These are phyloP conservation scores for Neogobius melanostomus DNA, from an alignment of 2,113 vertebrate genomes.

Conservation along the genomic window DNA sequence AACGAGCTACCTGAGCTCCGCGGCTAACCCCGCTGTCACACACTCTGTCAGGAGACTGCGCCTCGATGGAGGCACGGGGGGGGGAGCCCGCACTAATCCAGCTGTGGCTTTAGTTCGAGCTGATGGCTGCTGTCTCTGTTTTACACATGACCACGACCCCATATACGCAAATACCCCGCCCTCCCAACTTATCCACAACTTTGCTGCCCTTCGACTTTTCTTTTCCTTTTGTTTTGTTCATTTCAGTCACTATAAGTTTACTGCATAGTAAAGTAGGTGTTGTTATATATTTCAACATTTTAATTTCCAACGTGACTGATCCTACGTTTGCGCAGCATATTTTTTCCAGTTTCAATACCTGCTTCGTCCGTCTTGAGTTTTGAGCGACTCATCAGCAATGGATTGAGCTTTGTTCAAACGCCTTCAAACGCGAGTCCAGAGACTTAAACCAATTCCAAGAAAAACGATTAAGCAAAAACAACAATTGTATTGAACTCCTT, in stretches of 20 bases:
- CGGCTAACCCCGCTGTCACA: slow-evolving; percentile 73
- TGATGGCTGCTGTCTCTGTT: slow-evolving; percentile 20
- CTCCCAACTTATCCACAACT: no score
- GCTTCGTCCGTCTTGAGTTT: neutral
- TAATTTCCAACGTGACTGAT: neutral
- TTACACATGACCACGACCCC: neutral
- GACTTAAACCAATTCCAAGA: no score
- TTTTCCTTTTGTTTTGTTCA: neutral
- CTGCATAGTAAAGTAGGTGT: neutral
- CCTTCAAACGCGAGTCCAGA: neutral
- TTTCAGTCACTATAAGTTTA: neutral
- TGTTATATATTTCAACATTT: neutral
- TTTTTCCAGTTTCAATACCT: neutral
- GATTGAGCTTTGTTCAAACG: no score
- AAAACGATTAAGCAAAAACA: no score
- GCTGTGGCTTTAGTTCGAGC: slow-evolving; percentile 53
- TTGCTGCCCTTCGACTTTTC: no score
- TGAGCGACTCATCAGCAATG: neutral
- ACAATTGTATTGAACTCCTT: no score
- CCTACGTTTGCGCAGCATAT: neutral
- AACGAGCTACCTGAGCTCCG: slow-evolving; percentile 77
- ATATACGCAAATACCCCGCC: no score
- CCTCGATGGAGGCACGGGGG: neutral
- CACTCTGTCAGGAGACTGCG: slow-evolving; percentile 60
- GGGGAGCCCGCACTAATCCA: slow-evolving; percentile 47